Percentiles rank a stretch among this genome's conserved stretches.
phyloP scores from a whole-genome alignment of 2,888 invertebrate genomes.

The Poecilobothrus nobilitatus region DNA sequence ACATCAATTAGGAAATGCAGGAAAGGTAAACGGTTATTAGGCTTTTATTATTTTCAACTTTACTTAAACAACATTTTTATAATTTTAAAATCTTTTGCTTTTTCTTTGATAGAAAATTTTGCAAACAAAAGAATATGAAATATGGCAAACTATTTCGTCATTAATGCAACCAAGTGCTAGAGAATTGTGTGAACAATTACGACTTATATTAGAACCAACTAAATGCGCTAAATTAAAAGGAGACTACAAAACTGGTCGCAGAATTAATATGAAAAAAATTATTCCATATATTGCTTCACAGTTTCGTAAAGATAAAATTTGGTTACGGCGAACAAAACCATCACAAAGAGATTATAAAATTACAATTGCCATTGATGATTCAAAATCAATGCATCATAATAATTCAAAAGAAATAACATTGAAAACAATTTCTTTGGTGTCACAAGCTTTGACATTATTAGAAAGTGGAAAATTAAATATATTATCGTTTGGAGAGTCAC shows the following conservation, averaged over 20 bases:
- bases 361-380: constrained; percentile 93
- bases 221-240: constrained; percentile 85
- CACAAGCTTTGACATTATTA: constrained; percentile 78
- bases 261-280: constrained; percentile 95
- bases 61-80: neutral
- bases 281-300: constrained; percentile 98
- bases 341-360: constrained; percentile 95
- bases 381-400: constrained; percentile 81
- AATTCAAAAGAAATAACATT: constrained; percentile 86
- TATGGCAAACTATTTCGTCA: constrained; percentile 40
- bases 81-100: neutral
- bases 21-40: constrained; percentile 27
- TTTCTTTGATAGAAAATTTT: neutral
- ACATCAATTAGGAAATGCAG: constrained; percentile 32
- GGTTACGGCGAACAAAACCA: constrained; percentile 91
- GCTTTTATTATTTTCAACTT: neutral
- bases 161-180: constrained; percentile 55
- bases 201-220: constrained; percentile 92
- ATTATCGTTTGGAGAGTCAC: constrained; percentile 80
- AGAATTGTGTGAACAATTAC: constrained; percentile 84
- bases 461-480: constrained; percentile 92
- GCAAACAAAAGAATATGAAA: constrained; percentile 33
- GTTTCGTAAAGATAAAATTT: constrained; percentile 98
- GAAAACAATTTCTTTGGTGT: constrained; percentile 87
- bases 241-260: constrained; percentile 91